Evolutionary conservation across 1,140 invertebrate genomes (phyloP), one percentile per base, ranked within the genome.

Genomic region (Cotesia vestalis): DNA sequence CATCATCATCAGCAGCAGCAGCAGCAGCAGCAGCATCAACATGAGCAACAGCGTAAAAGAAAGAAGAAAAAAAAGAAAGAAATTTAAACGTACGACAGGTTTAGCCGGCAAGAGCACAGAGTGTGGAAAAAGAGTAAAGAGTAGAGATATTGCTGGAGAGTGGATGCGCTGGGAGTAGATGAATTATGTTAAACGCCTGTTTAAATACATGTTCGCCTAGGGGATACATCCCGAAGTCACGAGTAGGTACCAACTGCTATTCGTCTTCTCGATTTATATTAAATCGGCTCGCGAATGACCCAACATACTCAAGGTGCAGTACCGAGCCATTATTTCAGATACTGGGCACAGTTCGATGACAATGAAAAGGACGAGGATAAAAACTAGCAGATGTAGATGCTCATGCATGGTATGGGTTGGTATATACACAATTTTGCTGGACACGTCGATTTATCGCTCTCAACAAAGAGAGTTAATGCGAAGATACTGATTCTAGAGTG

Each of bases 111-210:
- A 11, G 36, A 20, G 12, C 12, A 53, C 27, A 62, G 53, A 63
- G 70, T 55, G 52, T 67, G 52, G 27, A 51, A 55, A 70, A 64
- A 52, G 55, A 55, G 69, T 62, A 70, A 53, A 59, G 36, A 69
- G 46, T 55, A 66, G 63, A 71, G 63, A 35, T 69, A 57, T 35
- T 70, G 51, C 60, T 11, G 40, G 40, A 46, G 40, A n/a, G n/a
- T 20, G 6, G 14, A 59, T 59, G 57, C 51, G 61, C 73, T 53
- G 55, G 69, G 70, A 78, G 78, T 80, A 81, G 80, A 85, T 85
- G 83, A 85, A 84, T 83, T 83, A 85, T 85, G 83, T 85, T 84
- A 84, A 85, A 85, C 79, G 83, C 78, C 80, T 83, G 81, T 83
- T 85, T 85, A 84, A 85, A 84, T 85, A 85, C 81, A 80, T 85